These are phyloP conservation scores for Scaptodrosophila latifasciaeformis DNA, from an alignment of 2,888 invertebrate genomes.

Conservation along the genomic window DNA sequence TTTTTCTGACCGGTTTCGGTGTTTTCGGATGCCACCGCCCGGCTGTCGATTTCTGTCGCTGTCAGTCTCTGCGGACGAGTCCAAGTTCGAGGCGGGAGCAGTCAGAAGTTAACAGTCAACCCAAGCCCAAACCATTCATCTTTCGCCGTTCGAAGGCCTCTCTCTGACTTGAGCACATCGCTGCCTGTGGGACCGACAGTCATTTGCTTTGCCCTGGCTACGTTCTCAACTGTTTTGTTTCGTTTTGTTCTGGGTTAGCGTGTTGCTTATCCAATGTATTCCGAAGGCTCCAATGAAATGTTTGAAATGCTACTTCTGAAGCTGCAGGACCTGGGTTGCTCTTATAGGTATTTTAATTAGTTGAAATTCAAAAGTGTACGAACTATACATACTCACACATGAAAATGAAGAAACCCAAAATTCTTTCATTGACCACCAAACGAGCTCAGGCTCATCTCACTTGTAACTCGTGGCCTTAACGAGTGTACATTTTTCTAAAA, in stretches of 20 bases:
- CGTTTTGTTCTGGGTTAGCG: slow-evolving; percentile 48
- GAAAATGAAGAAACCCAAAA: neutral
- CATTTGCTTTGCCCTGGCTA: slow-evolving; percentile 7
- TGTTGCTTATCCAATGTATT: slow-evolving; percentile 58
- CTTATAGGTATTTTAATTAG: slow-evolving; percentile 64
- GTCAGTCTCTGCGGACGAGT: slow-evolving; percentile 45
- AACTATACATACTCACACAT: slow-evolving; percentile 6
- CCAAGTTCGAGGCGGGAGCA: slow-evolving; percentile 33
- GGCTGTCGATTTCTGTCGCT: slow-evolving; percentile 63
- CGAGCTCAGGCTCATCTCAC: neutral
- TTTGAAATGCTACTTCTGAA: slow-evolving; percentile 48
- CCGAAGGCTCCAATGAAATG: slow-evolving; percentile 62
- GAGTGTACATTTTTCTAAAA: too few species aligned
- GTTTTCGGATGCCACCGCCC: slow-evolving; percentile 48
- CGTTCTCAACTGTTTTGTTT: neutral
- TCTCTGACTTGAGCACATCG: slow-evolving; percentile 30
- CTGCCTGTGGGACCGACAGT: neutral
- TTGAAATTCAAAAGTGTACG: slow-evolving; percentile 37
- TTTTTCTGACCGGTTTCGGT: slow-evolving; percentile 24
- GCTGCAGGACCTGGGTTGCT: slow-evolving; percentile 41
- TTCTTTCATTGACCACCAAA: slow-evolving; percentile 47
- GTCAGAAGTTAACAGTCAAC: neutral
- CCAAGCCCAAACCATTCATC: slow-evolving; percentile 48
- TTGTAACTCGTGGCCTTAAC: slow-evolving; percentile 24
- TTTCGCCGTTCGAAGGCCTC: slow-evolving; percentile 61